A percentile compares a stretch with the other conserved stretches of the same genome.
Evolutionary conservation across 2,797 vertebrate genomes (phyloP).

Genomic region (Miichthys miiuy): DNA sequence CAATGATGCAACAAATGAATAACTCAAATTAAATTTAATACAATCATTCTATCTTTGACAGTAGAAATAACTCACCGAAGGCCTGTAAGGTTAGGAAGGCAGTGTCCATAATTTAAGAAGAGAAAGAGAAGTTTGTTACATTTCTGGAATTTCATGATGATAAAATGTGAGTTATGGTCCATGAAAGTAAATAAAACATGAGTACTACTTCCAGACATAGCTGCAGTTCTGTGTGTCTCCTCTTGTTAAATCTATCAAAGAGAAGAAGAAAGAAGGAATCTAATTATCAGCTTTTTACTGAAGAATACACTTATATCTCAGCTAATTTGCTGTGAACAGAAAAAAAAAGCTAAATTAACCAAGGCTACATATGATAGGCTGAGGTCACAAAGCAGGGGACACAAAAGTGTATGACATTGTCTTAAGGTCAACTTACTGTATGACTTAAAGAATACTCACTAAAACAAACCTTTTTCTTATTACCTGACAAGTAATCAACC

Average conservation of each 20-base stretch:
- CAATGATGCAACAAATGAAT: constrained; percentile 1
- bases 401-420: constrained; percentile 48
- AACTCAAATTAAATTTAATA: background rate
- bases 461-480: background rate
- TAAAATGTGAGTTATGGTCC: background rate
- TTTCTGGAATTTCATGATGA: background rate
- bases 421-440: constrained; percentile 54
- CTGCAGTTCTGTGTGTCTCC: constrained; percentile 41
- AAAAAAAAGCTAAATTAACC: background rate
- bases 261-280: background rate
- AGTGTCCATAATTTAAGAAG: constrained; percentile 22
- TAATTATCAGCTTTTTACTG: background rate
- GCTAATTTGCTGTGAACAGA: too few species aligned
- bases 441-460: too few species aligned
- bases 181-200: background rate
- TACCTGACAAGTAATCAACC: background rate
- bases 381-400: background rate
- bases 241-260: constrained; percentile 24
- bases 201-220: constrained; percentile 80
- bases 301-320: background rate
- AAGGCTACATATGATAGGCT: background rate
- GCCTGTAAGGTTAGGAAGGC: constrained; percentile 37
- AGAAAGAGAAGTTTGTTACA: constrained; percentile 30
- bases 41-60: background rate
- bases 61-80: constrained; percentile 55